Conservation (phyloP, 2,113 vertebrate species). For the Chauna torquata region DNA sequence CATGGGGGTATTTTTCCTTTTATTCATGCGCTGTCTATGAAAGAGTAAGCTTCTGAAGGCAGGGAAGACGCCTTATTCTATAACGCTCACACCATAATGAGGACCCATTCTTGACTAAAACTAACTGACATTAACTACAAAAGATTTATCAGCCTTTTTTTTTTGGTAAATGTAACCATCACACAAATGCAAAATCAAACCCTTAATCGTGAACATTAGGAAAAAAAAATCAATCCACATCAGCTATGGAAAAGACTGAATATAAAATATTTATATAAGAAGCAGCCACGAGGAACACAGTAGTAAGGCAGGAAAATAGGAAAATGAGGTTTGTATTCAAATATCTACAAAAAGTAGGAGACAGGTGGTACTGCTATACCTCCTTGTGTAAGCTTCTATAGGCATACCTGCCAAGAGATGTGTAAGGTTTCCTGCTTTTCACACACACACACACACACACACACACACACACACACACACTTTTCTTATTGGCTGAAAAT, state of each 20-base stretch:
- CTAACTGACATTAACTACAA: not conserved
- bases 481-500: not conserved
- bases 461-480: too few species aligned
- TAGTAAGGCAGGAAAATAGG: not conserved
- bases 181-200: not conserved
- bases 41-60: not conserved
- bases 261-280: not conserved
- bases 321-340: not conserved
- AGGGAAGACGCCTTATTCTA: not conserved
- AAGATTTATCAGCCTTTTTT: not conserved
- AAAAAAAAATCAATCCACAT: not conserved
- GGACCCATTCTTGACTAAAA: not conserved
- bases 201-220: not conserved
- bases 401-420: not conserved
- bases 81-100: not conserved
- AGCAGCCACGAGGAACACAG: not conserved
- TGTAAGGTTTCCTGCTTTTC: not conserved
- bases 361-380: not conserved
- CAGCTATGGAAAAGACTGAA: not conserved
- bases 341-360: not conserved
- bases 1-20: not conserved
- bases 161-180: not conserved
- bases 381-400: not conserved
- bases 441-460: too few species aligned
- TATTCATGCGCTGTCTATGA: not conserved